phyloP scores from a whole-genome alignment of 2,797 vertebrate species.

The Brotula barbata region DNA sequence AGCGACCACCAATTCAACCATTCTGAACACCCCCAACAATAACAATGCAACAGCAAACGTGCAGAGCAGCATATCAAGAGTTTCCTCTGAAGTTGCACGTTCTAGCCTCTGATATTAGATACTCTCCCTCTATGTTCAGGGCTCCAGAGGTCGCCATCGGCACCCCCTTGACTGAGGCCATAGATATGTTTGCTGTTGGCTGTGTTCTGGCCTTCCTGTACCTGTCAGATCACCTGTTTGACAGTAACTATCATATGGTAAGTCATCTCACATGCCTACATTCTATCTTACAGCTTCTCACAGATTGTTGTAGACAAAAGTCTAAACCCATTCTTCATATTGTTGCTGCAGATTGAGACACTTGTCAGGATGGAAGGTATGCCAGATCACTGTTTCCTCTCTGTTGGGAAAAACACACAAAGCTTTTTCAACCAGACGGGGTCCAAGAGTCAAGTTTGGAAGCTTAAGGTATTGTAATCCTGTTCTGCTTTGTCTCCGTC shows the following conservation, averaged over 20 bases:
- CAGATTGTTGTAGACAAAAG: background rate
- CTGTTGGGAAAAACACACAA: background rate
- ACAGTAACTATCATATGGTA: conserved; percentile 34
- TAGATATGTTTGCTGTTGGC: conserved; percentile 36
- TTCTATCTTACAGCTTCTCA: background rate
- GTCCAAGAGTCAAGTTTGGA: background rate
- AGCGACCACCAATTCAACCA: too few species aligned
- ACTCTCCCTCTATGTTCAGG: conserved; percentile 3
- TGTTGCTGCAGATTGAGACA: conserved; percentile 28
- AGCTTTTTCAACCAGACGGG: conserved; percentile 16
- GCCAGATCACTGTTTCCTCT: conserved; percentile 17
- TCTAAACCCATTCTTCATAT: background rate
- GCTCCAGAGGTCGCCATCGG: conserved; percentile 37
- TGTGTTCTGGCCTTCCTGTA: conserved; percentile 39
- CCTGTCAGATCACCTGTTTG: conserved; percentile 23
- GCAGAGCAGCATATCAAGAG: too few species aligned
- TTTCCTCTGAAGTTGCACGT: too few species aligned
- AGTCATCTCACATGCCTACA: background rate
- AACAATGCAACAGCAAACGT: too few species aligned
- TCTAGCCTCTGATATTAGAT: conserved; percentile 1
- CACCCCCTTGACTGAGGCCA: conserved; percentile 34
- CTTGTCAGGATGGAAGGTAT: conserved; percentile 37
- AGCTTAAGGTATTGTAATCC: conserved; percentile 13
- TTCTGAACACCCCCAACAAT: too few species aligned
- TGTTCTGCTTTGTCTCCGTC: background rate